phyloP scores from a whole-genome alignment of 2,113 vertebrate species.

The Nothocercus nigrocapillus region DNA sequence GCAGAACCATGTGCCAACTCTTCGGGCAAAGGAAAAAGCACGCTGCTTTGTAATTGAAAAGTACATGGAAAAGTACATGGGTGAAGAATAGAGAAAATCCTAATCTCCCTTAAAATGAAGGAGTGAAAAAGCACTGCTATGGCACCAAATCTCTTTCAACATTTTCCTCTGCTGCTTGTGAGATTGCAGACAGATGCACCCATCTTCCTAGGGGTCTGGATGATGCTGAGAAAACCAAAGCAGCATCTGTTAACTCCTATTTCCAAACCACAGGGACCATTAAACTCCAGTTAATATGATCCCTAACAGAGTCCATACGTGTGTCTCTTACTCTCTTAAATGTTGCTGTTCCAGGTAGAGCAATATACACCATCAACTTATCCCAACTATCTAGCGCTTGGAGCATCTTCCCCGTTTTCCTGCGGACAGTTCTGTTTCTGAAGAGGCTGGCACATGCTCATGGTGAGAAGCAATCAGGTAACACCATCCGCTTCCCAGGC shows the following conservation, averaged over 20 bases:
- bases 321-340: not conserved
- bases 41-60: slow-evolving; percentile 70
- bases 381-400: not conserved
- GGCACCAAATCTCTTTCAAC: slow-evolving; percentile 1
- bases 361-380: not conserved
- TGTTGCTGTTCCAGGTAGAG: not conserved
- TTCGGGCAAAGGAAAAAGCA: slow-evolving; percentile 48
- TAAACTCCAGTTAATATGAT: not conserved
- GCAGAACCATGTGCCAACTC: slow-evolving; percentile 30
- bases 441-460: accelerated
- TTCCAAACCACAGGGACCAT: not conserved
- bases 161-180: not conserved
- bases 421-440: not conserved
- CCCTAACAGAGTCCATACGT: not conserved
- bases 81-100: slow-evolving; percentile 64
- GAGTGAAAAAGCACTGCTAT: not conserved
- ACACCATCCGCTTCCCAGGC: not conserved
- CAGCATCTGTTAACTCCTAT: not conserved
- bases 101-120: not conserved
- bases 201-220: not conserved
- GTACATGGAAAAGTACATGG: slow-evolving; percentile 35
- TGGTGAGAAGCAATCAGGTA: not conserved
- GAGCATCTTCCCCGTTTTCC: not conserved
- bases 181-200: not conserved
- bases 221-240: not conserved